Evolutionary conservation across 2,113 vertebrate genomes (phyloP), one percentile per base, ranked within the genome.

Genomic region (Genyomyrus donnyi): DNA sequence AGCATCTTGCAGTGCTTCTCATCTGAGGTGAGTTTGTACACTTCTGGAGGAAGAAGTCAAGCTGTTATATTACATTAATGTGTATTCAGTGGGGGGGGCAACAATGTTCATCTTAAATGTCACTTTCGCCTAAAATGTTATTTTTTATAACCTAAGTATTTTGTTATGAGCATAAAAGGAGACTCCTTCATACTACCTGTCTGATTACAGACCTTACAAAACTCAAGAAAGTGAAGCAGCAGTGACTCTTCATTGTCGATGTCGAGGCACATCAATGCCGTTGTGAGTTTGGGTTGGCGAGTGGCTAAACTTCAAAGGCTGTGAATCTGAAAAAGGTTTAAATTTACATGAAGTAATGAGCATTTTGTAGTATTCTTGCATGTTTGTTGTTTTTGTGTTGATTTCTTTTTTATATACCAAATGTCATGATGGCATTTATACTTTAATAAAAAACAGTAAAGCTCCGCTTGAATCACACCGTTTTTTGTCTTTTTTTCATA

Each of bases 391-490:
- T 45, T 46, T 85, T 85, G 39, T 48, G 46, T 48, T 85, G 83
- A 85, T 70, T 70, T 58, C 53, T n/a, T 62, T 70, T 80, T 86
- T 49, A n/a, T 50, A 86, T 86, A 86, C 19, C 45, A 27, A 27
- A 86, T 86, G 45, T 86, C n/a, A 85, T 50, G 21, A 49, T 49
- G 13, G 45, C 45, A 27, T 86, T 50, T 85, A 48, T 85, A 85
- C 83, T 86, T 86, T 49, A 85, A 49, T 50, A 85, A 85, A 85
- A 46, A n/a, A 85, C 39, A 15, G 9, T n/a, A 42, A 86, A 86
- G 45, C 35, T 39, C 5, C 74, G 19, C 2, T 77, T 42, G 13
- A 42, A 39, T 42, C 35, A 35, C 35, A 42, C 5, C 0, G 5
- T 5, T 7, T 85, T 85, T 46, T 52, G 42, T 83, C 3, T 66